These are phyloP conservation scores for Microcebus murinus DNA, from an alignment of 2,113 vertebrate genomes.

Conservation along the genomic window DNA sequence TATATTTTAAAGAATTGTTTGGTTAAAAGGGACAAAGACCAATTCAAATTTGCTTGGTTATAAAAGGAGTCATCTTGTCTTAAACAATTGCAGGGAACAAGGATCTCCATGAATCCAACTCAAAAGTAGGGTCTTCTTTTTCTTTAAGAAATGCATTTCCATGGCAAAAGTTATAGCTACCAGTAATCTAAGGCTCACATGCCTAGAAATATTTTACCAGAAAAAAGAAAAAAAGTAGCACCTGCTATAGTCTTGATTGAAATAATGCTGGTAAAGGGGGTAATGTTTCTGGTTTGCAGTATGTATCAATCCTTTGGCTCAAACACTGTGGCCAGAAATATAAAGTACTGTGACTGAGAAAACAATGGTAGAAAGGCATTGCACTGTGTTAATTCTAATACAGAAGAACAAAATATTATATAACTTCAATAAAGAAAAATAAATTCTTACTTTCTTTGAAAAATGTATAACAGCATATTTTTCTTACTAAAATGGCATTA, in stretches of 20 bases:
- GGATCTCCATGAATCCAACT: background rate
- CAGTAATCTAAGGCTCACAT: background rate
- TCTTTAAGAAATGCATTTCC: background rate
- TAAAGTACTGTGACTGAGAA: background rate
- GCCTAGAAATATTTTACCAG: background rate
- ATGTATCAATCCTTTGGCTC: background rate
- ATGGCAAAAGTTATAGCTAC: background rate
- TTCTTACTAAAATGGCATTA: background rate
- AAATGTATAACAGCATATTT: background rate
- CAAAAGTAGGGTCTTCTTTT: background rate
- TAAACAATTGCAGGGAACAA: background rate
- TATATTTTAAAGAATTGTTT: background rate
- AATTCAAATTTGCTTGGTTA: background rate
- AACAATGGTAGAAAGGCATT: background rate
- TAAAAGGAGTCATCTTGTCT: background rate
- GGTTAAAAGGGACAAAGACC: background rate
- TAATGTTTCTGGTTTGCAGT: background rate
- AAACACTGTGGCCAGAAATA: background rate
- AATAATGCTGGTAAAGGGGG: background rate
- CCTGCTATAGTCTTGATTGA: background rate
- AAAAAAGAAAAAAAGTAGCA: background rate
- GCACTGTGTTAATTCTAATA: background rate
- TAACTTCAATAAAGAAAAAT: background rate
- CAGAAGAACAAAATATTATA: background rate
- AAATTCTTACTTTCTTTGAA: constrained; percentile 14